phyloP scores from a whole-genome alignment of 2,888 invertebrate species.

The Myopa testacea region DNA sequence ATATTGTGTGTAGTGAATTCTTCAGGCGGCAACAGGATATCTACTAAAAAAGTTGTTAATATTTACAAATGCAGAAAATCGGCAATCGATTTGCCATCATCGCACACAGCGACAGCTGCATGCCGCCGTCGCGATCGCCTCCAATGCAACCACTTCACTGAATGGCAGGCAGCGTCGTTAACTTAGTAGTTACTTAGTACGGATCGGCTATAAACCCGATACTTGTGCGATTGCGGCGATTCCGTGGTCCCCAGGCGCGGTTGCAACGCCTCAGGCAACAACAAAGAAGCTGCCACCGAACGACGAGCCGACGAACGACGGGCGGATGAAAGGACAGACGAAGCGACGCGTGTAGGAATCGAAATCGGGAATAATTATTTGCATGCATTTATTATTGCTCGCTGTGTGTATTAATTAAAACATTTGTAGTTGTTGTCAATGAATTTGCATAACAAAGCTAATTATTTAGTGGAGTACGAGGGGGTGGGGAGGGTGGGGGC shows the following conservation, averaged over 20 bases:
- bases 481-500: too few relatives aligned
- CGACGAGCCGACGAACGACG: not conserved
- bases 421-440: conserved; percentile 6
- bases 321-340: not conserved
- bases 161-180: conserved; percentile 3
- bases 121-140: not conserved
- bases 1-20: not conserved
- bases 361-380: conserved; percentile 25
- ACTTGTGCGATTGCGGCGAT: conserved; percentile 38
- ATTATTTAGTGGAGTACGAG: not conserved
- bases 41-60: conserved; percentile 25
- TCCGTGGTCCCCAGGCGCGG: conserved; percentile 4
- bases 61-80: conserved; percentile 24
- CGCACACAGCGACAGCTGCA: conserved; percentile 9
- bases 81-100: conserved; percentile 31
- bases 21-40: not conserved
- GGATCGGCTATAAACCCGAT: conserved; percentile 31
- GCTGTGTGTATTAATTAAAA: conserved; percentile 30
- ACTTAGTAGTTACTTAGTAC: not conserved
- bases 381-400: conserved; percentile 23
- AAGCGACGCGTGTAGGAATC: not conserved
- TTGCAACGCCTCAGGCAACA: not conserved
- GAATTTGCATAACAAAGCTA: conserved; percentile 6
- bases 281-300: not conserved
- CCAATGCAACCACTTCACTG: conserved; percentile 19